Evolutionary conservation across 1,140 invertebrate species (phyloP).

Genomic region (Lordiphosa mommai): DNA sequence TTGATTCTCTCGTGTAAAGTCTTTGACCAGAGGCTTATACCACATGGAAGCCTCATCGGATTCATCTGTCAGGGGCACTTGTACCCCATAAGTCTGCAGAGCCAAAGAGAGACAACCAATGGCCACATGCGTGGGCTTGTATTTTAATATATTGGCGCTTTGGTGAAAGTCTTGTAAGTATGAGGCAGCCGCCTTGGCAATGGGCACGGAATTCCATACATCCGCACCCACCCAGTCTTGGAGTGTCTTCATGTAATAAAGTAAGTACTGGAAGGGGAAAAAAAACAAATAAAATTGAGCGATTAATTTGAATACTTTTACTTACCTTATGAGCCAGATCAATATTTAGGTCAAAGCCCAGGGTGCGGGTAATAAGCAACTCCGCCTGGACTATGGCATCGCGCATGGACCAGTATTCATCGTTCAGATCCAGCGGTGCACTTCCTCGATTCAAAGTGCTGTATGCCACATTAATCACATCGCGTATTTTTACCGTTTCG

Average conservation of each 20-base stretch:
- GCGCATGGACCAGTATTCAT: conserved; percentile 94
- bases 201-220: conserved; percentile 87
- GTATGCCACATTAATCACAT: conserved; percentile 94
- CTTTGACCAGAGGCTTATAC: conserved; percentile 92
- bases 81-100: conserved; percentile 90
- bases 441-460: conserved; percentile 90
- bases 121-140: conserved; percentile 90
- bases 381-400: conserved; percentile 95
- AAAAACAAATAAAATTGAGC: not conserved
- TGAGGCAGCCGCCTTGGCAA: conserved; percentile 89
- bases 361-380: conserved; percentile 89
- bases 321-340: conserved; percentile 90
- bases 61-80: conserved; percentile 87
- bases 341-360: conserved; percentile 92
- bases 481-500: conserved; percentile 87
- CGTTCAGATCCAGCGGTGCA: conserved; percentile 90
- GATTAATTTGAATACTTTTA: not conserved
- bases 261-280: conserved; percentile 84
- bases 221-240: conserved; percentile 90
- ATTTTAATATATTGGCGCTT: conserved; percentile 88
- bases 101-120: conserved; percentile 91
- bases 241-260: conserved; percentile 93
- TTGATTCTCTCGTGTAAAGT: conserved; percentile 88
- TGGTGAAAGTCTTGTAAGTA: conserved; percentile 95
- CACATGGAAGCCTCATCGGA: conserved; percentile 87